Evolutionary conservation across 2,113 vertebrate species (phyloP).

Genomic region (Fulica atra): DNA sequence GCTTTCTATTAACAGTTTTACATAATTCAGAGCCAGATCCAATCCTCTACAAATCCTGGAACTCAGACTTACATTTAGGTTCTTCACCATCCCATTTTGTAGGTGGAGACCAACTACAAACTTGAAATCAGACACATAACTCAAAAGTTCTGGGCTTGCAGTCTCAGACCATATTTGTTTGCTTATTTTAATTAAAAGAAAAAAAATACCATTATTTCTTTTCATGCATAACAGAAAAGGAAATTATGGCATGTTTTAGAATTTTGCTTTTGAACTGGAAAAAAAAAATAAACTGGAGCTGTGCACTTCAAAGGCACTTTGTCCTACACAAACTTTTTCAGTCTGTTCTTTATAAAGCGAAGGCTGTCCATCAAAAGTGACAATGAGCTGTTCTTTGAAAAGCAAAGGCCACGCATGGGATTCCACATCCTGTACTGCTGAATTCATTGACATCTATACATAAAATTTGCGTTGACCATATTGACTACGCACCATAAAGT

Average conservation of each 20-base stretch:
- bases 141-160: not conserved
- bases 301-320: not conserved
- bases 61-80: not conserved
- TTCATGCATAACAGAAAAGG: not conserved
- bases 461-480: accelerated
- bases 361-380: not conserved
- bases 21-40: not conserved
- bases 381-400: not conserved
- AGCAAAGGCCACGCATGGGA: not conserved
- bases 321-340: not conserved
- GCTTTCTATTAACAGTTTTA: not conserved
- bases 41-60: not conserved
- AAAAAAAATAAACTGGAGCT: not conserved
- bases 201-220: not conserved
- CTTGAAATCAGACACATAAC: not conserved
- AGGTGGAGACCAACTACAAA: not conserved
- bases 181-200: not conserved
- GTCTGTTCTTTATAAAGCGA: not conserved
- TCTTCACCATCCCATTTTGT: not conserved
- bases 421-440: not conserved
- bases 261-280: not conserved
- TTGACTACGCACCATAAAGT: accelerated
- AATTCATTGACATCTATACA: not conserved
- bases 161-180: not conserved
- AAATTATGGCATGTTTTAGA: not conserved